These are phyloP conservation scores for Gibbula magus DNA, from an alignment of 2,888 invertebrate genomes.

Conservation along the genomic window DNA sequence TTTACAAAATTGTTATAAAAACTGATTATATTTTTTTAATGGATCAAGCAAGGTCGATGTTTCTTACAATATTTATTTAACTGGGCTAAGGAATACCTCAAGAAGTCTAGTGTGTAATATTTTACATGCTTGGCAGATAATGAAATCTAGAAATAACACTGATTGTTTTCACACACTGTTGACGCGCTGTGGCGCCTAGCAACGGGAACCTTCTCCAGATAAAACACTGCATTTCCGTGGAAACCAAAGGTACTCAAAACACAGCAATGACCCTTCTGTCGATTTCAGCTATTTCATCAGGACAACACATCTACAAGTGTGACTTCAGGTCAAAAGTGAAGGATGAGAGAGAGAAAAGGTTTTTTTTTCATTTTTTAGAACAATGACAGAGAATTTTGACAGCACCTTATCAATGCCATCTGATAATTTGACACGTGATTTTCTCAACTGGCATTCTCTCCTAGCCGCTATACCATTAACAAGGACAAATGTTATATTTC, in stretches of 20 bases:
- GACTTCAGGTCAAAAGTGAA: too few species aligned
- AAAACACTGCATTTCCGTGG: neutral
- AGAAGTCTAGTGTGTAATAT: neutral
- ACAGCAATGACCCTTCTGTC: neutral
- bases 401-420: too few species aligned
- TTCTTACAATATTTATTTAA: neutral
- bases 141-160: neutral
- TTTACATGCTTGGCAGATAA: conserved; percentile 4
- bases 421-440: too few species aligned
- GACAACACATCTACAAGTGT: too few species aligned
- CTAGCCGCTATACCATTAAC: too few species aligned
- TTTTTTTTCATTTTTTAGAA: too few species aligned
- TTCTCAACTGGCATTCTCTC: too few species aligned
- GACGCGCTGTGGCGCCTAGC: neutral
- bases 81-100: neutral
- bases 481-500: too few species aligned
- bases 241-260: neutral
- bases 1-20: too few species aligned
- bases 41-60: neutral
- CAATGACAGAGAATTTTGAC: too few species aligned
- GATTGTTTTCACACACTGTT: conserved; percentile 15
- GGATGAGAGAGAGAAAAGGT: too few species aligned
- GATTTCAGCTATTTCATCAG: neutral
- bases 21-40: neutral
- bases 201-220: neutral